Evolutionary conservation across 2,113 vertebrate genomes (phyloP), one percentile per base, ranked within the genome.

Genomic region (Phylloscopus whistleri): DNA sequence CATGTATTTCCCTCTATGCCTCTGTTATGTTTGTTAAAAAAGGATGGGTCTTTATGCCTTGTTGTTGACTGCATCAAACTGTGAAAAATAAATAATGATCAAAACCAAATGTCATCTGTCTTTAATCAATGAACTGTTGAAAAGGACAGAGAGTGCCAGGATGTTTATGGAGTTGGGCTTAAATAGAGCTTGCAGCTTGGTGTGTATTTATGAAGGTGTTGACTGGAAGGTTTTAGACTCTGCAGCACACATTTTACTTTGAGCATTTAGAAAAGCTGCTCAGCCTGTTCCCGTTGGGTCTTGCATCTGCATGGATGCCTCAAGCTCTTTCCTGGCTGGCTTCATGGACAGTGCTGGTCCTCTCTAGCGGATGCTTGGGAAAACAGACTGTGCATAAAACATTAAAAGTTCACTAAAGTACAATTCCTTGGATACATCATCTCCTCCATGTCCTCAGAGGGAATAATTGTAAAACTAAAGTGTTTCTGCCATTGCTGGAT

Each of bases 71-170:
- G 48, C 89, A 93, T 90, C 91, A 94, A 97, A 90, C 81, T 0
- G 5, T 92, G 90, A 96, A 94, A 94, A 97, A 92, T 96, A 94
- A 96, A 96, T 93, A 93, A 92, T 78, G 85, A 96, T 95, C 94
- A 96, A 95, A 96, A 95, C 94, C 96, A 96, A 96, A 94, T 95
- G 96, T 96, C 95, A 94, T 96, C 83, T 97, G 94, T 93, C 86
- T 87, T 95, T 95, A 95, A 92, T 97, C 94, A 96, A 93, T 93
- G 93, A 93, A 78, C 95, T 93, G 90, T 93, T 95, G 95, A 94
- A 94, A 96, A 94, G 96, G 93, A 95, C 89, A 78, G 35, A 41
- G 72, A 96, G 91, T 94, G 91, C 92, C 92, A 96, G 94, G 55
- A 88, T 89, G 91, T 95, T 96, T 94, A 74, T 77, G 89, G 86